Evolutionary conservation across 2,888 invertebrate genomes (phyloP).

Genomic region (Litoditis marina): DNA sequence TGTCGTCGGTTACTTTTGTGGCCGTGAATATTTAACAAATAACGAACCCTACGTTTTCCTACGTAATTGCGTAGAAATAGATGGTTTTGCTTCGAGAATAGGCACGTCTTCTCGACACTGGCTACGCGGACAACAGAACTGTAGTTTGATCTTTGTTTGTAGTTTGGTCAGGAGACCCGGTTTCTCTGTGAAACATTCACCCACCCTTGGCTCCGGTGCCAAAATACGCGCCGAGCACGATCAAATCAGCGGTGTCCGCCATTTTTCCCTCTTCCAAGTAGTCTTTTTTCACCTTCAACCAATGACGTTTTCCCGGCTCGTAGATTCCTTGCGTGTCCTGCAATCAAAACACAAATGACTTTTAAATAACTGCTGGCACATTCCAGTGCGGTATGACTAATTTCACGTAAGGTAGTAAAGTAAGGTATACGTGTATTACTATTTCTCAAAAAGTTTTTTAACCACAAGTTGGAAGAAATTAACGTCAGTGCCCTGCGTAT

Average conservation of each 20-base stretch:
- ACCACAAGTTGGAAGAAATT: no score
- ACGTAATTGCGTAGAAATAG: no score
- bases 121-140: no score
- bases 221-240: slow-evolving; percentile 90
- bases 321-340: slow-evolving; percentile 75
- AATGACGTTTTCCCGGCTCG: slow-evolving; percentile 89
- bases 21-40: no score
- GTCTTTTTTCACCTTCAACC: slow-evolving; percentile 94
- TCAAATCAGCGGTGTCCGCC: slow-evolving; percentile 90
- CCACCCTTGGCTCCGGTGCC: slow-evolving; percentile 84
- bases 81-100: no score
- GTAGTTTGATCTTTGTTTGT: no score
- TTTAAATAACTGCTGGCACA: background rate
- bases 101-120: no score
- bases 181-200: background rate
- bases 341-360: background rate
- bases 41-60: no score
- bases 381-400: background rate
- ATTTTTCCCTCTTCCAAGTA: slow-evolving; percentile 86
- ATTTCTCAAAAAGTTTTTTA: no score
- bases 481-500: no score
- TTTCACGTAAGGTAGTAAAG: background rate
- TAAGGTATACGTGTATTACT: no score
- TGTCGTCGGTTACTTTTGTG: no score
- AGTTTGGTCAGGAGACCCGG: background rate